phyloP scores from a whole-genome alignment of 1,140 invertebrate species.

The Globodera rostochiensis region DNA sequence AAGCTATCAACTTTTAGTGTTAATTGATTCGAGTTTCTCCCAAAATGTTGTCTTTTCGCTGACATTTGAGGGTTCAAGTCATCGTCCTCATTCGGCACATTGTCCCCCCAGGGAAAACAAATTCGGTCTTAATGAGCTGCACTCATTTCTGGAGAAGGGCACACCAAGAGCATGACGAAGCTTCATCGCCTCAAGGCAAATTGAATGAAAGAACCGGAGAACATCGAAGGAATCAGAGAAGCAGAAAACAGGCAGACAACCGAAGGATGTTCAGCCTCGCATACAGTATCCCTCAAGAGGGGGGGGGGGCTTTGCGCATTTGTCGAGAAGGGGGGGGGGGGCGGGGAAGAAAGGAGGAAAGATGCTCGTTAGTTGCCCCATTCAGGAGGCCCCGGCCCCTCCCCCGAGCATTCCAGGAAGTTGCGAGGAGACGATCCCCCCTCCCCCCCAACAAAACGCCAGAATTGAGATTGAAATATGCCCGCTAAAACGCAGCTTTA shows the following conservation, averaged over 20 bases:
- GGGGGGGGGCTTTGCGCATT: not conserved
- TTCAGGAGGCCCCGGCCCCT: no score
- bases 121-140: not conserved
- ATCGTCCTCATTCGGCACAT: not conserved
- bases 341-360: not conserved
- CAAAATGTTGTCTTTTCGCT: no score
- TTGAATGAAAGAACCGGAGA: not conserved
- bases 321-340: not conserved
- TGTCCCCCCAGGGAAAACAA: not conserved
- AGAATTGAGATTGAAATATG: no score
- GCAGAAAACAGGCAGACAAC: not conserved
- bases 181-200: not conserved
- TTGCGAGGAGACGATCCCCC: not conserved
- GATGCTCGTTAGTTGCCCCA: not conserved
- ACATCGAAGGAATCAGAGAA: not conserved
- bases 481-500: no score
- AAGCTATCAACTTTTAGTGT: no score
- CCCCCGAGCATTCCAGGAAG: not conserved
- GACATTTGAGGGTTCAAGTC: not conserved
- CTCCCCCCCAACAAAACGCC: not conserved
- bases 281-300: not conserved
- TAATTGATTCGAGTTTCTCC: no score
- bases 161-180: not conserved
- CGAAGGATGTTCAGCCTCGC: not conserved
- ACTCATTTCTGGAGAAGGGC: not conserved